A percentile compares a stretch with the other conserved stretches of the same genome.
These are phyloP conservation scores for Pristionchus pacificus DNA, from an alignment of 1,140 invertebrate genomes.

Conservation along the genomic window DNA sequence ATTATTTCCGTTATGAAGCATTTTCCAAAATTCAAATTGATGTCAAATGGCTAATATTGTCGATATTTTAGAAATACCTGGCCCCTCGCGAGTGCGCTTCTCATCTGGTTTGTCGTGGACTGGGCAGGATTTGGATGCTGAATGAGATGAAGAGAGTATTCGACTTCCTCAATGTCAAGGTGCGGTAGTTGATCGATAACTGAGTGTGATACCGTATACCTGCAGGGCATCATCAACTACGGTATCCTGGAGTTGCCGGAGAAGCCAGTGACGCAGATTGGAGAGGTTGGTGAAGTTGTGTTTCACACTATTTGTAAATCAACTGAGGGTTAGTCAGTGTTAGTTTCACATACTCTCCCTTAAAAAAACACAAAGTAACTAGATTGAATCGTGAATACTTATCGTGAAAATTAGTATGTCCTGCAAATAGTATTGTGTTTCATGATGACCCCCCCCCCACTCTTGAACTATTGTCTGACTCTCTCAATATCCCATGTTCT, in stretches of 20 bases:
- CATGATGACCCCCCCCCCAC: too few relatives aligned
- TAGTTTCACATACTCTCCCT: too few relatives aligned
- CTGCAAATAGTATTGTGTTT: too few relatives aligned
- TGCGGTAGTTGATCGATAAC: neutral
- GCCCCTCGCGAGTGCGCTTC: slow-evolving; percentile 54
- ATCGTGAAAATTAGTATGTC: too few relatives aligned
- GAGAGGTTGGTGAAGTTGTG: slow-evolving; percentile 1
- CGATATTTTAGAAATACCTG: slow-evolving; percentile 58
- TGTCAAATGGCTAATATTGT: slow-evolving; percentile 6
- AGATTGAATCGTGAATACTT: too few relatives aligned
- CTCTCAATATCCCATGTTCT: neutral
- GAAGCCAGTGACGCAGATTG: neutral
- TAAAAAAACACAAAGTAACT: too few relatives aligned
- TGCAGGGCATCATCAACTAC: slow-evolving; percentile 59
- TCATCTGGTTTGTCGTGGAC: slow-evolving; percentile 60
- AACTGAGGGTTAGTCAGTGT: too few relatives aligned
- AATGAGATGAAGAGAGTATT: slow-evolving; percentile 56
- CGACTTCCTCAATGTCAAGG: slow-evolving; percentile 57
- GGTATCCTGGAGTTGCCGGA: slow-evolving; percentile 57
- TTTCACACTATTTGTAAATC: slow-evolving; percentile 17
- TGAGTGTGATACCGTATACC: neutral
- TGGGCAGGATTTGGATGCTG: slow-evolving; percentile 58
- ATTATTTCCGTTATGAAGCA: neutral
- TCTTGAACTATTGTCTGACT: too few relatives aligned
- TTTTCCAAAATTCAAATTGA: slow-evolving; percentile 15